Evolutionary conservation across 2,888 invertebrate species (phyloP).

Genomic region (Campoletis raptor): DNA sequence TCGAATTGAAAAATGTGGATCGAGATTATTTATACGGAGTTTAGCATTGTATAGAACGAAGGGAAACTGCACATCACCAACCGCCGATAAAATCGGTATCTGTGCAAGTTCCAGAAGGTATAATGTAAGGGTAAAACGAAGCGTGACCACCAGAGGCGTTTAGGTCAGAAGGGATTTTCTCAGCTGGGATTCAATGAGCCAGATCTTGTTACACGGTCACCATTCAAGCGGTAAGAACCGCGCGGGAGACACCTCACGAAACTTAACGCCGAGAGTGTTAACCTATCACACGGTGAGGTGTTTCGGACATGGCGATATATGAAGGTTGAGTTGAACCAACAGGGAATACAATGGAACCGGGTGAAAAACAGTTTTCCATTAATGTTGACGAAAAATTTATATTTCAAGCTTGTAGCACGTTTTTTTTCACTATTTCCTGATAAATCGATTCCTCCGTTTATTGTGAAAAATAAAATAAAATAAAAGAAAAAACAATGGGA

Average conservation of each 20-base stretch:
- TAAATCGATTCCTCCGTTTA: background rate
- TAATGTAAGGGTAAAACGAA: background rate
- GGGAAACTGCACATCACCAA: background rate
- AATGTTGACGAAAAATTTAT: background rate
- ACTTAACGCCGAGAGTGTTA: slow-evolving; percentile 1
- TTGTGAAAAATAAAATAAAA: background rate
- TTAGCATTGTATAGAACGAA: background rate
- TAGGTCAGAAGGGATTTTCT: background rate
- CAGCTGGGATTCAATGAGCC: slow-evolving; percentile 9
- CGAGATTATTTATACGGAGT: background rate
- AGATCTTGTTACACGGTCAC: background rate
- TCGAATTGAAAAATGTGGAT: too few relatives aligned
- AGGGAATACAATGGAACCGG: background rate
- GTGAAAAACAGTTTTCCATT: background rate
- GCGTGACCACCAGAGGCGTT: slow-evolving; percentile 10
- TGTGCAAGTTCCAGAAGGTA: background rate
- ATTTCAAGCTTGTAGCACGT: background rate
- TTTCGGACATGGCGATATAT: background rate
- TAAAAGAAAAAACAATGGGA: background rate
- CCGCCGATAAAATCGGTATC: background rate
- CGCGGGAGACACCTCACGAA: background rate
- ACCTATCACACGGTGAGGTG: background rate
- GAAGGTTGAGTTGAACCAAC: background rate
- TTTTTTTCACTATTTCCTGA: background rate
- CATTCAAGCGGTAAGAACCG: slow-evolving; percentile 1